Evolutionary conservation across 2,797 vertebrate species (phyloP).

Genomic region (Poeciliopsis presidionis): DNA sequence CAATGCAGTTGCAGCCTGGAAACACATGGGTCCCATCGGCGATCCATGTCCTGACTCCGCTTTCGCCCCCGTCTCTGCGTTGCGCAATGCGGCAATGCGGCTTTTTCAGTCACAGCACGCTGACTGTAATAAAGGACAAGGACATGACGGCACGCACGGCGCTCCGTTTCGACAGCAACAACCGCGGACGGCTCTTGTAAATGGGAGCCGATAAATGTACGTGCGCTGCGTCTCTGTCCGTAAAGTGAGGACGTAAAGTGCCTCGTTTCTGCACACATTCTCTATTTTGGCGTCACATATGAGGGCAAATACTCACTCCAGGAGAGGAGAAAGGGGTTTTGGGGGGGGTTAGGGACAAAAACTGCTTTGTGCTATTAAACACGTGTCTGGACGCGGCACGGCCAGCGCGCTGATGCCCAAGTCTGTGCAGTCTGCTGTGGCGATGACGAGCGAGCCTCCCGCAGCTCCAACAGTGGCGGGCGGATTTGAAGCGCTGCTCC

Average conservation of each 20-base stretch:
- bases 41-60: slow-evolving; percentile 61
- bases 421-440: slow-evolving; percentile 39
- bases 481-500: slow-evolving; percentile 71
- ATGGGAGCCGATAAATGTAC: slow-evolving; percentile 6
- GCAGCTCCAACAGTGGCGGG: slow-evolving; percentile 72
- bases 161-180: slow-evolving; percentile 33
- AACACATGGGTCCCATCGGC: slow-evolving; percentile 55
- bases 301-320: not conserved
- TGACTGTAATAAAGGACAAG: slow-evolving; percentile 66
- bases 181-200: slow-evolving; percentile 14
- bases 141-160: slow-evolving; percentile 38
- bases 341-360: not conserved
- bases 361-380: not conserved
- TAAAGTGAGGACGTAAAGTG: slow-evolving; percentile 4
- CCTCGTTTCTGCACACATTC: slow-evolving; percentile 15
- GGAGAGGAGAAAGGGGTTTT: too few relatives aligned
- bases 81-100: slow-evolving; percentile 81
- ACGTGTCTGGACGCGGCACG: slow-evolving; percentile 5
- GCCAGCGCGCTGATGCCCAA: slow-evolving; percentile 32
- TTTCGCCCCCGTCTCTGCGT: slow-evolving; percentile 72
- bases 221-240: slow-evolving; percentile 11
- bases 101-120: slow-evolving; percentile 61
- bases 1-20: slow-evolving; percentile 53
- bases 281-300: slow-evolving; percentile 40
- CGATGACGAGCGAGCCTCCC: slow-evolving; percentile 66